Evolutionary conservation across 1,140 invertebrate species (phyloP).

Genomic region (Drosophila mayri): DNA sequence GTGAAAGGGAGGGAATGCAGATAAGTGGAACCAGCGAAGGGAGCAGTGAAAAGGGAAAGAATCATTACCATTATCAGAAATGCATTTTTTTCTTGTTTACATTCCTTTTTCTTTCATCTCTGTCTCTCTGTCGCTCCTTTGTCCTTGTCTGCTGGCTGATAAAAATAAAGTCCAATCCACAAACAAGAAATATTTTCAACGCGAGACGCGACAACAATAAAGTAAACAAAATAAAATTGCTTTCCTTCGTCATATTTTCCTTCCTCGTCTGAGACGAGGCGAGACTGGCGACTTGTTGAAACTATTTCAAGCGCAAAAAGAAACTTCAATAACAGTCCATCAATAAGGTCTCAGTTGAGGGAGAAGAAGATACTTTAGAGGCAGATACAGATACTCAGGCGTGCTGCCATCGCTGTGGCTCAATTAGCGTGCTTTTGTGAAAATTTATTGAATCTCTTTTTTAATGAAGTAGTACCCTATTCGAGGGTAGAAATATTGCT

Average conservation of each 20-base stretch:
- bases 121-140: neutral
- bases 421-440: constrained; percentile 61
- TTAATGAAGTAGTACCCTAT: constrained; percentile 49
- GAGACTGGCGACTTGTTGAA: constrained; percentile 55
- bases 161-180: constrained; percentile 60
- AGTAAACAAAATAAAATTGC: constrained; percentile 59
- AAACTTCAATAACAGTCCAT: constrained; percentile 29
- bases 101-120: constrained; percentile 4
- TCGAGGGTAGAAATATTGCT: constrained; percentile 4
- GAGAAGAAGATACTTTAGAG: neutral
- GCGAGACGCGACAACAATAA: constrained; percentile 47
- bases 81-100: constrained; percentile 59
- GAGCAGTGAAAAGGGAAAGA: constrained; percentile 21
- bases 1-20: constrained; percentile 4
- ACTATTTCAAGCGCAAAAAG: constrained; percentile 57
- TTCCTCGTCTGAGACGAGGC: neutral
- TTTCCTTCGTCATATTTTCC: constrained; percentile 43
- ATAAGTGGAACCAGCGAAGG: constrained; percentile 26
- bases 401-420: constrained; percentile 12
- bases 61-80: constrained; percentile 45
- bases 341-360: constrained; percentile 6
- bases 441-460: constrained; percentile 45
- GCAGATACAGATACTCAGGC: constrained; percentile 4
- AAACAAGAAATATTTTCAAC: constrained; percentile 49
- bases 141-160: constrained; percentile 48